Base-by-base conservation (phyloP, 2,888 invertebrate species). In the Bombyx huttoni region DNA sequence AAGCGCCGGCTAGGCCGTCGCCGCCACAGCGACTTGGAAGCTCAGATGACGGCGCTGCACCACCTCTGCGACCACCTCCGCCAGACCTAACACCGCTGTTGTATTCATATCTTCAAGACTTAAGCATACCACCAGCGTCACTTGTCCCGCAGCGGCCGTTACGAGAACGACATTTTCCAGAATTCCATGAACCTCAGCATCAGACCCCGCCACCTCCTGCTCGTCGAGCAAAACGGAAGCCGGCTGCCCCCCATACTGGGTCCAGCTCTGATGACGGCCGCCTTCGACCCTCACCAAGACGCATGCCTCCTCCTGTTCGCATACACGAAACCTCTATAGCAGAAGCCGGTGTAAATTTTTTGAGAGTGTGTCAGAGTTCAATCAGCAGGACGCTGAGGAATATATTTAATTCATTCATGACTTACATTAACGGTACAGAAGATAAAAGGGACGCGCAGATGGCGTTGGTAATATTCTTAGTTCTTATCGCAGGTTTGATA, bases 401-500 rank as follows among this genome's bases (percentile, higher is more conserved):
- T 70, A 91, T 95, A 66, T 91, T 94, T 49, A 88, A 90, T 54
- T 89, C 91, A 58, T 87, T 93, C 56, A 90, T 91, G 59, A 89
- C 91, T 46, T 91, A 91, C 58, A 81, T 92, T 48, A 89, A 90
- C 58, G 90, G 90, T 49, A 89, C 91, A 8, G 91, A 94, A 60
- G 91, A 92, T 65, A 91, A 94, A 63, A 92, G 92, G 56, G 93
- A 94, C 67, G 88, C 93, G 55, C 93, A 94, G 67, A 92, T 94
- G 68, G 92, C 94, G 7, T 87, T 95, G 64, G 92, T 95, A 53
- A 93, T 96, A 68, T 91, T 96, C 57, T 89, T 96, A 54, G 90
- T 96, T 51, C 85, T 96, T 57, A 91, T 96, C 46, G 94, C 94
- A 51, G 94, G 93, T 13, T 88, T 96, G 55, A 90, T 96, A 57